A percentile compares a stretch with the other conserved stretches of the same genome.
Evolutionary conservation across 2,113 vertebrate genomes (phyloP).

Genomic region (Callaeas wilsoni): DNA sequence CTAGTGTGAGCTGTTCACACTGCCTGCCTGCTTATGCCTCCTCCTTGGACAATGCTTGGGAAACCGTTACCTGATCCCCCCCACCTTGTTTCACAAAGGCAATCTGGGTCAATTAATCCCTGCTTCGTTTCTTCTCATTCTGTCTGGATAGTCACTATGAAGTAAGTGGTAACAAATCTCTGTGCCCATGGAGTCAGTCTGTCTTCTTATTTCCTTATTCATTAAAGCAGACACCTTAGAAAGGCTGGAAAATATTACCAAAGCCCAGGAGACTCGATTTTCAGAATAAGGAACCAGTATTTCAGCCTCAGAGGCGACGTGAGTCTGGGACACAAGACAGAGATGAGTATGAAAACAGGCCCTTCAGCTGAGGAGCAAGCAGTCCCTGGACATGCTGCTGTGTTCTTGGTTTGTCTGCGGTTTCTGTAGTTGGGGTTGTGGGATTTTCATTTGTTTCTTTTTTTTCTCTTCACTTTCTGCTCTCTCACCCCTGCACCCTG

Average conservation of each 20-base stretch:
- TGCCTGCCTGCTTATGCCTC: constrained; percentile 29
- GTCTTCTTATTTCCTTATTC: constrained; percentile 60
- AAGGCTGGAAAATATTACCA: constrained; percentile 66
- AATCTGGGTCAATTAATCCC: constrained; percentile 58
- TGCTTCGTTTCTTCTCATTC: constrained; percentile 56
- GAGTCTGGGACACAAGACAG: background rate
- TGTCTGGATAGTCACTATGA: constrained; percentile 58
- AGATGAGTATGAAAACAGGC: constrained; percentile 28
- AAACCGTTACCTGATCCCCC: constrained; percentile 66
- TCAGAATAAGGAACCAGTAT: constrained; percentile 60
- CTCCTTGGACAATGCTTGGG: constrained; percentile 47
- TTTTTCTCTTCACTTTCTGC: constrained; percentile 11
- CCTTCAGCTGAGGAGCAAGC: constrained; percentile 3
- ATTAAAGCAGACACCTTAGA: constrained; percentile 65
- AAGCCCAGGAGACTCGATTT: constrained; percentile 33
- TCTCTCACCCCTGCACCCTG: background rate
- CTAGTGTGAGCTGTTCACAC: background rate
- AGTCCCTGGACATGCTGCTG: background rate
- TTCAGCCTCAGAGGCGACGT: background rate
- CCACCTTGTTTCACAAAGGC: constrained; percentile 57
- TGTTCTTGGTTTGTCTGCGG: constrained; percentile 18
- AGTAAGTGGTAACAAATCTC: constrained; percentile 69
- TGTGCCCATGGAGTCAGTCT: constrained; percentile 19
- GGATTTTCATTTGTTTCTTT: background rate
- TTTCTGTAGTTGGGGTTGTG: background rate